A percentile compares a stretch with the other conserved stretches of the same genome.
phyloP scores from a whole-genome alignment of 2,797 vertebrate species.

The Eulemur rubriventer region DNA sequence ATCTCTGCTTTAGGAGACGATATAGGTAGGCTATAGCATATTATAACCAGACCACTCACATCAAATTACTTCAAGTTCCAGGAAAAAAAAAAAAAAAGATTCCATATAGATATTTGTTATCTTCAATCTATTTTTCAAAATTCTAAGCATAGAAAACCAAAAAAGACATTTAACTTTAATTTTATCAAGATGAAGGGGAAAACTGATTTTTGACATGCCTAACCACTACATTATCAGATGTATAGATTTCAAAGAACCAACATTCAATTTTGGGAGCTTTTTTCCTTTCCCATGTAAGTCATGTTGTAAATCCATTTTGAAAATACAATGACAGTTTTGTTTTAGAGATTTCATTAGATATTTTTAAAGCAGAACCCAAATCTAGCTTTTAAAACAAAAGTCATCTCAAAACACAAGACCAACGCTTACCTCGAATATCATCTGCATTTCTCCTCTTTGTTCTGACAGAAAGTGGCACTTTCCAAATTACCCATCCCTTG shows the following conservation, averaged over 20 bases:
- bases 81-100: neutral
- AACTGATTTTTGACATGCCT: constrained; percentile 74
- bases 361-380: constrained; percentile 81
- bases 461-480: constrained; percentile 26
- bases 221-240: constrained; percentile 74
- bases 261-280: constrained; percentile 78
- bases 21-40: neutral
- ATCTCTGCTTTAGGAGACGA: neutral
- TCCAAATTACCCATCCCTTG: neutral
- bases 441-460: constrained; percentile 30
- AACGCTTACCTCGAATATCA: neutral
- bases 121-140: constrained; percentile 69
- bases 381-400: constrained; percentile 39
- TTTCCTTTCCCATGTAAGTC: constrained; percentile 72
- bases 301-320: constrained; percentile 82
- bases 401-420: neutral
- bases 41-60: neutral
- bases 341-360: constrained; percentile 73
- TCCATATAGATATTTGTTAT: constrained; percentile 34
- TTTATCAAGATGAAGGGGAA: constrained; percentile 72
- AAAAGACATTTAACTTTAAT: constrained; percentile 76
- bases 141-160: constrained; percentile 67
- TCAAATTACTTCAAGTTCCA: constrained; percentile 45
- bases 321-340: constrained; percentile 79
- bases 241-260: constrained; percentile 79